phyloP scores from a whole-genome alignment of 2,797 vertebrate species.

The Leptodactylus fallax region DNA sequence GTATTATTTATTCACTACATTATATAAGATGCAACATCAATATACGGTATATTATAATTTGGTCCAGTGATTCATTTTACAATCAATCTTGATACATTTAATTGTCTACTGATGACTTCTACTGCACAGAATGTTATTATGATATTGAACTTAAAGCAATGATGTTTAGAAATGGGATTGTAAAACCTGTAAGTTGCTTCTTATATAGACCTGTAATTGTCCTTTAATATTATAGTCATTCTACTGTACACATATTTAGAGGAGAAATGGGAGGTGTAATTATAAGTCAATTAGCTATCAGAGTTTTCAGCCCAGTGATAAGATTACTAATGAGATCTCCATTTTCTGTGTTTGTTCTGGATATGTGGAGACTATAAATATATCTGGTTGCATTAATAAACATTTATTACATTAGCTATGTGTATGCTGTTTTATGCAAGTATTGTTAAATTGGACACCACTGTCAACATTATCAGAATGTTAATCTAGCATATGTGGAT shows the following conservation, averaged over 20 bases:
- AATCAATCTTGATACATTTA: constrained; percentile 18
- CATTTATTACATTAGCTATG: neutral
- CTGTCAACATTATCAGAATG: neutral
- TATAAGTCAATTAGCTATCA: constrained; percentile 39
- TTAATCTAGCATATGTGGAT: too few relatives aligned
- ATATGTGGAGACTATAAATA: constrained; percentile 2
- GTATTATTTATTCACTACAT: neutral
- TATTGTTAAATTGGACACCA: neutral
- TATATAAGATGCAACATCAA: constrained; percentile 24
- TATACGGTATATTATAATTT: constrained; percentile 28
- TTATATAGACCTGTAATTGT: constrained; percentile 2
- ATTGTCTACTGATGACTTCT: constrained; percentile 28
- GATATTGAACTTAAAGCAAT: constrained; percentile 42
- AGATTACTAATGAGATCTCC: constrained; percentile 17
- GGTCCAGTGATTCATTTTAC: constrained; percentile 40
- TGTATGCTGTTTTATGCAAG: neutral
- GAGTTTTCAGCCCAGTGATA: constrained; percentile 13
- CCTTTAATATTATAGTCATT: neutral
- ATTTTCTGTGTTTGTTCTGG: neutral
- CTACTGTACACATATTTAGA: constrained; percentile 9
- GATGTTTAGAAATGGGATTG: neutral
- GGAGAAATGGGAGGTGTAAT: constrained; percentile 18
- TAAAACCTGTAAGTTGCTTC: constrained; percentile 14
- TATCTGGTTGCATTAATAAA: constrained; percentile 12
- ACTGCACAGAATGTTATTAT: constrained; percentile 25